Evolutionary conservation across 2,797 vertebrate species (phyloP), one percentile per base, ranked within the genome.

Genomic region (Amazona ochrocephala): DNA sequence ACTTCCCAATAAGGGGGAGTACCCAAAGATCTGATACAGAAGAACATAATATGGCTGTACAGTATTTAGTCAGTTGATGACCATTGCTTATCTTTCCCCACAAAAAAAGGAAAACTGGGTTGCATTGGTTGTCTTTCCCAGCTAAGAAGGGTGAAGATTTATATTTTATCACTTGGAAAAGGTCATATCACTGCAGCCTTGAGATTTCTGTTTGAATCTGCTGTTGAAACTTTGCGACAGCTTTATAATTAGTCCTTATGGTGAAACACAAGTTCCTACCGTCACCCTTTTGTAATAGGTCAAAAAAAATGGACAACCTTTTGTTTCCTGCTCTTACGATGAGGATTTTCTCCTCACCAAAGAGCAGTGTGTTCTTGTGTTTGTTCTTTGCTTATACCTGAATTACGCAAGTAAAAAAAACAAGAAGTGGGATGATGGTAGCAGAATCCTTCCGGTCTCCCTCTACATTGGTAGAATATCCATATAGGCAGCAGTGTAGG

Each of bases 351-450:
- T 77, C 8, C 47, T 89, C 19, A n/a, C 5, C 14, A 51, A 27
- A n/a, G 54, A 66, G 29, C 20, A 72, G 7, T 15, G 64, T 30
- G 10, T 8, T 76, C 13, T 47, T 76, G 22, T 3, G 48, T 66
- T 70, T 72, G 12, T 64, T 84, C 32, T 77, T 77, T 67, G 27
- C 27, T 94, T 74, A 53, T 45, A 32, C 11, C n/a, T 47, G 10
- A 9, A 27, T 21, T 62, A 27, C 6, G 6, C 1, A 5, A 27
- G 21, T 60, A 4, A 2, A 47, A 83, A 67, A 27, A 66, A 26
- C 50, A 20, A 20, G 11, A 12, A 3, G 3, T 11, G 15, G 3
- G 37, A 2, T 2, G 7, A 2, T 10, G 13, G 56, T 37, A 60
- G 56, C 26, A 34, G 23, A 17, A 37, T 84, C 21, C 23, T 81